Percentiles rank a stretch among this genome's conserved stretches.
These are phyloP conservation scores for Cranoglanis bouderius DNA, from an alignment of 2,113 vertebrate species.

Conservation along the genomic window DNA sequence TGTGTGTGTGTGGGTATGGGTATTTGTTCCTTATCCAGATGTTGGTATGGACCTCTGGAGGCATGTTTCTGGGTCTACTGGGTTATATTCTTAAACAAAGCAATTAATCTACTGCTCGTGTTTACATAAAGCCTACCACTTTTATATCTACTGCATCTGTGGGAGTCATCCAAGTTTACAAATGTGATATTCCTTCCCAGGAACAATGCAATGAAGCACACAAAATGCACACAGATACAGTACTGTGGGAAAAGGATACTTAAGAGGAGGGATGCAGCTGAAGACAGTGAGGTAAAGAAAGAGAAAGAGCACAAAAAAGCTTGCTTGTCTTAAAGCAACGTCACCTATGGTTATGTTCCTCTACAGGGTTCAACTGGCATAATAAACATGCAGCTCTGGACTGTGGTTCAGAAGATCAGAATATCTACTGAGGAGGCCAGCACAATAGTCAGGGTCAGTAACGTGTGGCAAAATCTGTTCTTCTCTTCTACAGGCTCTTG, in stretches of 20 bases:
- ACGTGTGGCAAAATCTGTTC: conserved; percentile 28
- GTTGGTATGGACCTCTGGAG: background rate
- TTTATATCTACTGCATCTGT: background rate
- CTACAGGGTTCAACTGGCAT: background rate
- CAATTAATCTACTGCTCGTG: background rate
- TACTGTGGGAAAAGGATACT: background rate
- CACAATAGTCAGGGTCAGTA: conserved; percentile 20
- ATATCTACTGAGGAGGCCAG: conserved; percentile 24
- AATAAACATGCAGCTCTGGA: background rate
- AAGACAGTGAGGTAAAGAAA: too few species aligned
- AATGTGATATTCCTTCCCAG: background rate
- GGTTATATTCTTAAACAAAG: background rate
- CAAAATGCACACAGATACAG: background rate
- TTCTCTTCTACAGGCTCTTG: conserved; percentile 33
- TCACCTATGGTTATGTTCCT: background rate
- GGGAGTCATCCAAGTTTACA: background rate
- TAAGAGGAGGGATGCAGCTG: too few species aligned
- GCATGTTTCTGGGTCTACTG: background rate
- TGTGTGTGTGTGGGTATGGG: background rate
- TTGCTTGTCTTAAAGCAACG: background rate
- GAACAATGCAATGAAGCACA: background rate
- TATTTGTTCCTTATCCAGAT: background rate
- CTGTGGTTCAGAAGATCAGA: conserved; percentile 34
- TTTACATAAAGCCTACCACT: background rate
- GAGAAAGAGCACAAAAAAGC: too few species aligned